Percentiles rank a stretch among this genome's conserved stretches.
Evolutionary conservation across 1,140 invertebrate genomes (phyloP).

Genomic region (Chrysoperla carnea): DNA sequence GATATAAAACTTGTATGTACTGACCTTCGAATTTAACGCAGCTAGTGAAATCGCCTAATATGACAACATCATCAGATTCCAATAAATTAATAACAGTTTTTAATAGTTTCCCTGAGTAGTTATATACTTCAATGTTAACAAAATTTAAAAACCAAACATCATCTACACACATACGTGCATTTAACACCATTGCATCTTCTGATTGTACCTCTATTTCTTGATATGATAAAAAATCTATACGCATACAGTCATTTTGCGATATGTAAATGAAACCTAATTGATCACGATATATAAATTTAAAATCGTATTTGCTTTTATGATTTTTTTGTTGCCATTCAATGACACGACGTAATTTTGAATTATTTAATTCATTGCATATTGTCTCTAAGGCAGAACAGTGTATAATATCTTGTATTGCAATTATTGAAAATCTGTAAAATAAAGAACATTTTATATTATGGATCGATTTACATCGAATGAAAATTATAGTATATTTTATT

Average conservation of each 20-base stretch:
- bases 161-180: neutral
- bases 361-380: slow-evolving; percentile 56
- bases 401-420: slow-evolving; percentile 54
- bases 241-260: slow-evolving; percentile 21
- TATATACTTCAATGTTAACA: slow-evolving; percentile 1
- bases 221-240: slow-evolving; percentile 13
- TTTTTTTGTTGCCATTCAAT: slow-evolving; percentile 44
- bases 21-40: too few species aligned
- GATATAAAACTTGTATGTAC: too few species aligned
- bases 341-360: slow-evolving; percentile 39
- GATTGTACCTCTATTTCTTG: slow-evolving; percentile 10
- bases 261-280: slow-evolving; percentile 31
- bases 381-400: slow-evolving; percentile 43
- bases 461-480: too few species aligned
- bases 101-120: neutral
- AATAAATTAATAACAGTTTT: neutral
- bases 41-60: neutral
- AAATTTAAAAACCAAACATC: neutral
- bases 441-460: slow-evolving; percentile 4
- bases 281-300: slow-evolving; percentile 10
- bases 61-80: neutral
- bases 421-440: slow-evolving; percentile 39
- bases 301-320: slow-evolving; percentile 39
- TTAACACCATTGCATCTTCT: neutral
- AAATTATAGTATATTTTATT: too few species aligned